Evolutionary conservation across 1,140 invertebrate species (phyloP).

Genomic region (Drosophila truncata): DNA sequence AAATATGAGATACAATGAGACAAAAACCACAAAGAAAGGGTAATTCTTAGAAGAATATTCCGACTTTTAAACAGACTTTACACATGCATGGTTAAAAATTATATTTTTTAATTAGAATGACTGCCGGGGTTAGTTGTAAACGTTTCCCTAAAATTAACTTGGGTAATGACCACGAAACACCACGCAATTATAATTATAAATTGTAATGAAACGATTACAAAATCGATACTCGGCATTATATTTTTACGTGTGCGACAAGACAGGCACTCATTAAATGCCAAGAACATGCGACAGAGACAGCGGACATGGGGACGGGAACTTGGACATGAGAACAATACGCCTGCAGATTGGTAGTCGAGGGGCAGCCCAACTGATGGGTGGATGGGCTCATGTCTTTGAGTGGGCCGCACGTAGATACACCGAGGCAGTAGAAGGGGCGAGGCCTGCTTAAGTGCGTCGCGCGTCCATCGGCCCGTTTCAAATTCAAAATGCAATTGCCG

Average conservation of each 20-base stretch:
- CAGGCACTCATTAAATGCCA: conserved; percentile 71
- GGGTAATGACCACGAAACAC: background rate
- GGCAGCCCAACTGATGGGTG: background rate
- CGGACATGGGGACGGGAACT: conserved; percentile 19
- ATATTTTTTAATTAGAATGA: background rate
- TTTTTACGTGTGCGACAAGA: conserved; percentile 34
- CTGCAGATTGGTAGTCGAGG: conserved; percentile 23
- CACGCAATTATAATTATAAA: conserved; percentile 10
- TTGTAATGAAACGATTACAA: conserved; percentile 7
- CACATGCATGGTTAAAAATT: too few relatives aligned
- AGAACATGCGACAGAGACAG: conserved; percentile 59
- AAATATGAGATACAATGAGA: too few relatives aligned
- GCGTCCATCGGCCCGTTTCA: conserved; percentile 60
- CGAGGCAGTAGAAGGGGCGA: conserved; percentile 7
- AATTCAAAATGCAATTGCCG: conserved; percentile 76
- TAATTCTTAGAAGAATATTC: background rate
- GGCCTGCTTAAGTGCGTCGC: conserved; percentile 16
- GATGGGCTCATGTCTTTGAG: conserved; percentile 26
- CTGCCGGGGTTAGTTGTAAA: background rate
- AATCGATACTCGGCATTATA: conserved; percentile 18
- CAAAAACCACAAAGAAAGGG: background rate
- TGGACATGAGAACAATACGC: conserved; percentile 49
- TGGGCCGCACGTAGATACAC: conserved; percentile 1
- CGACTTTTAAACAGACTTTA: background rate
- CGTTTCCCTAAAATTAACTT: background rate